Evolutionary conservation across 2,113 vertebrate genomes (phyloP).

Genomic region (Pantherophis guttatus): DNA sequence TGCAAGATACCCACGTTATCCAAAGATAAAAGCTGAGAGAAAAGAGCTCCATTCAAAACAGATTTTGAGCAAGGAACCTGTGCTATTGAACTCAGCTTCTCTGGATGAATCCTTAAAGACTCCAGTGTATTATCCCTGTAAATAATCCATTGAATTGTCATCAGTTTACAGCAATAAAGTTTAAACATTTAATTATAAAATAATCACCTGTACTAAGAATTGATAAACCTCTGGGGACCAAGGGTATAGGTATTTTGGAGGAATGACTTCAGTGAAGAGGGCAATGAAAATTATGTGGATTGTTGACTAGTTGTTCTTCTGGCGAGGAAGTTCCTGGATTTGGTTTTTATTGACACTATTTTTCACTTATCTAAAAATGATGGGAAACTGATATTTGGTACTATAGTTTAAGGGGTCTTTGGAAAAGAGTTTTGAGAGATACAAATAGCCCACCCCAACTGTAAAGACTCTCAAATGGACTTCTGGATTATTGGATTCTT

Average conservation of each 20-base stretch:
- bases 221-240: background rate
- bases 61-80: slow-evolving; percentile 53
- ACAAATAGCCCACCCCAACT: background rate
- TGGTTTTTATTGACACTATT: background rate
- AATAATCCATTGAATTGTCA: slow-evolving; percentile 21
- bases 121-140: slow-evolving; percentile 77
- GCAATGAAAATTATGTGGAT: background rate
- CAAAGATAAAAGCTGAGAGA: slow-evolving; percentile 78
- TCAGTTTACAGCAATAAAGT: background rate
- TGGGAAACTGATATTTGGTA: background rate
- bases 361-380: background rate
- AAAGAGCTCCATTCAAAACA: slow-evolving; percentile 68
- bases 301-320: background rate
- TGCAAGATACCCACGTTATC: slow-evolving; percentile 70
- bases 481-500: background rate
- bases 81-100: slow-evolving; percentile 68
- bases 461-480: background rate
- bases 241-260: background rate
- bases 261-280: background rate
- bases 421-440: background rate
- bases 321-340: background rate
- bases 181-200: background rate
- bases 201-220: background rate
- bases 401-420: background rate
- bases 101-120: slow-evolving; percentile 72